These are phyloP conservation scores for Rhinoptilus africanus DNA, from an alignment of 2,113 vertebrate species.

Conservation along the genomic window DNA sequence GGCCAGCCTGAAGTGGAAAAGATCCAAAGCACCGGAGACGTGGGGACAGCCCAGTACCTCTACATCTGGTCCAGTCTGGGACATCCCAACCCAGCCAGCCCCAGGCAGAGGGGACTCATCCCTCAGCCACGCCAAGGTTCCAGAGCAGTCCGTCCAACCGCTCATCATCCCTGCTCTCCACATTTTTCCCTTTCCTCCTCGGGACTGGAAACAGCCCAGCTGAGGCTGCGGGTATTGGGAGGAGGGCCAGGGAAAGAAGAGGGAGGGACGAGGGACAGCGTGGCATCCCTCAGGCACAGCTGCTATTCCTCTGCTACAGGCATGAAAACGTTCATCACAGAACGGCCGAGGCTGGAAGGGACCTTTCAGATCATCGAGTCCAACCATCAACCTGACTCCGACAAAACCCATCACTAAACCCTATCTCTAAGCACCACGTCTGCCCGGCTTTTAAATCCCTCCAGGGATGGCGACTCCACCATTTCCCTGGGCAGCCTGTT, in stretches of 20 bases:
- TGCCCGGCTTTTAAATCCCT: too few species aligned
- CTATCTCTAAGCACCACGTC: too few species aligned
- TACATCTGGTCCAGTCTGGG: fast-evolving
- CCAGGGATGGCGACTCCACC: too few species aligned
- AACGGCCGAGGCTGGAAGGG: too few species aligned
- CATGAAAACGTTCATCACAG: not conserved
- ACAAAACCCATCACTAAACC: too few species aligned
- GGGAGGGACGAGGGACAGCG: not conserved
- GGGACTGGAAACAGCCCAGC: too few species aligned
- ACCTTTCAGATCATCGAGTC: too few species aligned
- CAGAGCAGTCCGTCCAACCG: not conserved
- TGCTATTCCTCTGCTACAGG: not conserved
- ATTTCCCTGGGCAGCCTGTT: too few species aligned
- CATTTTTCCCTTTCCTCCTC: not conserved
- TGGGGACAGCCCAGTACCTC: too few species aligned
- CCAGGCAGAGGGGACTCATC: not conserved
- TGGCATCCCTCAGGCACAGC: not conserved
- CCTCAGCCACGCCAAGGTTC: not conserved
- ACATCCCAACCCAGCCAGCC: not conserved
- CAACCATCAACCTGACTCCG: too few species aligned
- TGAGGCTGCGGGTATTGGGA: too few species aligned
- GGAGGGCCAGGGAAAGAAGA: too few species aligned
- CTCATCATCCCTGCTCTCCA: not conserved
- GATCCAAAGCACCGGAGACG: not conserved
- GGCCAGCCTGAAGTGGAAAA: not conserved